Percentiles rank a stretch among this genome's conserved stretches.
Evolutionary conservation across 2,888 invertebrate species (phyloP).

Genomic region (Campoplex nolae): DNA sequence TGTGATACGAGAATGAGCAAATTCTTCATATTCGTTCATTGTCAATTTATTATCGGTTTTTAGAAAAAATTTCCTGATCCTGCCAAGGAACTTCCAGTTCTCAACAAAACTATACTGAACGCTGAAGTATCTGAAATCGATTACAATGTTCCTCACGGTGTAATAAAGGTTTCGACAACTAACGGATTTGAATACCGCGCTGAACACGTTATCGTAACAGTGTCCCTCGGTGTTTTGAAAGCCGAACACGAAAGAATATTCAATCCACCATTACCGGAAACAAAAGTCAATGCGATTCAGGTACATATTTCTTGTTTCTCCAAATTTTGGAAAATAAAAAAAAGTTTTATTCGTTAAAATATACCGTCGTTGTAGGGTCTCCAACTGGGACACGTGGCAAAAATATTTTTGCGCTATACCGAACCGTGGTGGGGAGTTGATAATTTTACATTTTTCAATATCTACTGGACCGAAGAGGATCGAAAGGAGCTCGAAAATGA

Average conservation of each 20-base stretch:
- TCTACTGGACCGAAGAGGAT: slow-evolving; percentile 86
- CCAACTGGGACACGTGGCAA: slow-evolving; percentile 89
- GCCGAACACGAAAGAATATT: slow-evolving; percentile 86
- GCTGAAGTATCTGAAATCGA: slow-evolving; percentile 77
- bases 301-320: not conserved
- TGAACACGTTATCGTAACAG: slow-evolving; percentile 89
- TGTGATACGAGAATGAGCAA: too few species aligned
- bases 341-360: not conserved
- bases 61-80: slow-evolving; percentile 80
- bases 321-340: not conserved
- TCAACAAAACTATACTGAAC: slow-evolving; percentile 76
- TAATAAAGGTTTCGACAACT: slow-evolving; percentile 68
- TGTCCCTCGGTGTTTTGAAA: slow-evolving; percentile 90
- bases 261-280: slow-evolving; percentile 86
- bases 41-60: not conserved
- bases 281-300: slow-evolving; percentile 81
- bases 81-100: slow-evolving; percentile 76
- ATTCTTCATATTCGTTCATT: too few species aligned
- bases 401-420: slow-evolving; percentile 89
- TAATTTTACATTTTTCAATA: slow-evolving; percentile 83
- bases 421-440: slow-evolving; percentile 87
- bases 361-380: slow-evolving; percentile 82
- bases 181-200: slow-evolving; percentile 86
- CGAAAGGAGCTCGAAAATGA: slow-evolving; percentile 72
- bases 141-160: slow-evolving; percentile 69